phyloP scores from a whole-genome alignment of 2,113 vertebrate species.

The Isurus oxyrinchus region DNA sequence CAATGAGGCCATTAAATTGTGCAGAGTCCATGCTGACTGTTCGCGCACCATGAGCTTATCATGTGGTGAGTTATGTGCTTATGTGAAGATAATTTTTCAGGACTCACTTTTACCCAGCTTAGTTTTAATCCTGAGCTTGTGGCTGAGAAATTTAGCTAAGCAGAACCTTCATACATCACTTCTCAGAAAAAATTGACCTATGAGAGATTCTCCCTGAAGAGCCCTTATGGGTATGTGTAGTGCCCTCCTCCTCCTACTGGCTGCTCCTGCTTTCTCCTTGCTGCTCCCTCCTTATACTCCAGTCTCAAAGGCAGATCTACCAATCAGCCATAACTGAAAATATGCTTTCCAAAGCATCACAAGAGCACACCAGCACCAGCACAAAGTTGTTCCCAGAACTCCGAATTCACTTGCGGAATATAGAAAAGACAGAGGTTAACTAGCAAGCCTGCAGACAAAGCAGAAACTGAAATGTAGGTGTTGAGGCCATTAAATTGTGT shows the following conservation, averaged over 20 bases:
- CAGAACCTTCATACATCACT: not conserved
- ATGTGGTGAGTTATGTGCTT: too few relatives aligned
- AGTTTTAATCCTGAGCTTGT: too few relatives aligned
- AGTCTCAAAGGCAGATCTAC: not conserved
- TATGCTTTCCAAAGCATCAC: not conserved
- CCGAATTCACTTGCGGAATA: not conserved
- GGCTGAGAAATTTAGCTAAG: too few relatives aligned
- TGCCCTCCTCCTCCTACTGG: not conserved
- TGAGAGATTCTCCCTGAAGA: not conserved
- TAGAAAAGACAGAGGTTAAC: not conserved
- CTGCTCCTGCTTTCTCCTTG: too few relatives aligned
- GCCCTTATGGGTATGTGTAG: too few relatives aligned
- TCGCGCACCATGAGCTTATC: too few relatives aligned
- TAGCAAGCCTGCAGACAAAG: not conserved
- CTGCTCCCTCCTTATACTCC: not conserved
- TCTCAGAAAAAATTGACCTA: too few relatives aligned
- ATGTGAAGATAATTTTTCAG: too few relatives aligned
- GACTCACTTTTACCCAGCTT: too few relatives aligned
- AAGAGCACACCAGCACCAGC: not conserved
- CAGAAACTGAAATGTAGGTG: not conserved
- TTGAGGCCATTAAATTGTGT: not conserved
- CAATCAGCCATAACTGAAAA: not conserved
- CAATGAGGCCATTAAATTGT: too few relatives aligned
- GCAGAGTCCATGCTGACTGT: too few relatives aligned
- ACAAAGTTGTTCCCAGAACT: not conserved